Evolutionary conservation across 2,113 vertebrate species (phyloP), one percentile per base, ranked within the genome.

Genomic region (Ictidomys tridecemlineatus): DNA sequence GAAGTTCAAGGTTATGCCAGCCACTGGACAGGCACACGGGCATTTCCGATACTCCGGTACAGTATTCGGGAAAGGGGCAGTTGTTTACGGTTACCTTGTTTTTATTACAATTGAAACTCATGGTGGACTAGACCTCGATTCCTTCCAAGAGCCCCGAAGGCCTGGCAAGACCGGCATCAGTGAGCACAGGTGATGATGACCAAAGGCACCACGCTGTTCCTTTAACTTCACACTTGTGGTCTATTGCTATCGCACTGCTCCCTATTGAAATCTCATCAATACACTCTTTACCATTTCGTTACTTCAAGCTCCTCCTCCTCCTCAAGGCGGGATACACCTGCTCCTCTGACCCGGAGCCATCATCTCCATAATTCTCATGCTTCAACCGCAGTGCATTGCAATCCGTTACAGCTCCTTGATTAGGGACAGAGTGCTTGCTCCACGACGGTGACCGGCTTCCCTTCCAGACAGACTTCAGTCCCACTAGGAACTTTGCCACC

Each of bases 181-280:
- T 48, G 4, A 39, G 30, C 0, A 0, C 20, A 56, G 63, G 8
- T 84, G 70, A 56, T n/a, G 61, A 67, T 4, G 17, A 70, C n/a
- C 37, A 0, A 28, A 5, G 4, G 28, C 1, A 53, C 70, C 30
- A 2, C 14, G 4, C 42, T 48, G 76, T 84, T 61, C 80, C 61
- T 69, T 24, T 42, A 91, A 42, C 93, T 76, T 48, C 37, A 73
- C 2, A 51, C 37, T 74, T 34, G 30, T 9, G 17, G 70, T 61
- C 80, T 32, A 56, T 67, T 51, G 61, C 72, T 92, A 45, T 32
- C 30, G 18, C 70, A 94, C n/a, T 28, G 89, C 85, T 96, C 89
- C 76, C 74, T 80, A 82, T 73, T 53, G 77, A 76, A 77, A 17
- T 16, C 53, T 85, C 93, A 88, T 82, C 79, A n/a, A 65, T 70